Conservation (phyloP, 92 coral and sea anemone genomes). For the Zoanthus gigantus region DNA sequence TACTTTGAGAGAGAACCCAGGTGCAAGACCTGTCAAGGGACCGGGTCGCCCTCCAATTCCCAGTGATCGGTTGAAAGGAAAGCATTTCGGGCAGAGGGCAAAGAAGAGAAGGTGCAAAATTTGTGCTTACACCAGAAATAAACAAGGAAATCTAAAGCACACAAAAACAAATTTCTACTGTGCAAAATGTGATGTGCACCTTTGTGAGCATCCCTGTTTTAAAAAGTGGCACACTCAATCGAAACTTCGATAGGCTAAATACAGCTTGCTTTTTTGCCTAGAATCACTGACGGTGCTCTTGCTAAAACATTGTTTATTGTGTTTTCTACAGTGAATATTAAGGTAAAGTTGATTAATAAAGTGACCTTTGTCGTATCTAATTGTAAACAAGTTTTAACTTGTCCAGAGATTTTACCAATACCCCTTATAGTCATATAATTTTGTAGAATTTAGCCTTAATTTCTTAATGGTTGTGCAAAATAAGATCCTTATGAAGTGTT, state of each 20-base stretch:
- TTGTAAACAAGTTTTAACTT: constrained; percentile 15
- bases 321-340: neutral
- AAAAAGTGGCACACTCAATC: constrained; percentile 16
- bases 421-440: neutral
- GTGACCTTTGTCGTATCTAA: neutral
- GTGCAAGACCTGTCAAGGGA: neutral
- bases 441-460: neutral
- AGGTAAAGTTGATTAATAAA: neutral
- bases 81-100: neutral
- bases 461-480: neutral
- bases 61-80: constrained; percentile 13
- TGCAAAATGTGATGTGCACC: constrained; percentile 40
- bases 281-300: neutral
- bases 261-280: constrained; percentile 19
- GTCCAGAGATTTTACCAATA: neutral
- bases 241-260: constrained; percentile 1
- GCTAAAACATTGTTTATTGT: constrained; percentile 11
- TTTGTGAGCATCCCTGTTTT: constrained; percentile 37
- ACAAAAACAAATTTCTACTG: constrained; percentile 29
- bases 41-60: constrained; percentile 53
- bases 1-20: neutral
- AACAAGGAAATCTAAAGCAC: constrained; percentile 10
- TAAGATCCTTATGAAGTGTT: constrained; percentile 15
- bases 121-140: constrained; percentile 31
- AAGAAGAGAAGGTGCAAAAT: constrained; percentile 9